phyloP scores from a whole-genome alignment of 1,140 invertebrate species.

The Macrocentrus cingulum region DNA sequence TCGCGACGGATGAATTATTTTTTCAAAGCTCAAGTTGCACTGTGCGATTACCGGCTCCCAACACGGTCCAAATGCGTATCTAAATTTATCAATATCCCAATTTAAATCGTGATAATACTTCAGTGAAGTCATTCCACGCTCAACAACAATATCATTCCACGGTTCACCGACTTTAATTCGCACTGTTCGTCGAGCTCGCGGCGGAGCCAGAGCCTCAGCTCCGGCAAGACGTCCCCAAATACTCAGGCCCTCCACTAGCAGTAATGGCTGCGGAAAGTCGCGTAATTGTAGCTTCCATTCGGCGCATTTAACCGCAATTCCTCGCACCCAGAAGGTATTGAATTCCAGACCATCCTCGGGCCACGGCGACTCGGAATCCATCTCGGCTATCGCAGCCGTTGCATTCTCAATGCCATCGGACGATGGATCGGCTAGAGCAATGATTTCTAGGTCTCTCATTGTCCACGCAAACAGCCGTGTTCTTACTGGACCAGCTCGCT shows the following conservation, averaged over 20 bases:
- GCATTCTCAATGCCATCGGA: constrained; percentile 83
- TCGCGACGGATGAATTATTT: constrained; percentile 80
- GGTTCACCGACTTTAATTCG: constrained; percentile 73
- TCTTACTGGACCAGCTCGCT: constrained; percentile 69
- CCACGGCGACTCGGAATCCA: constrained; percentile 85
- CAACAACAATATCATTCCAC: constrained; percentile 71
- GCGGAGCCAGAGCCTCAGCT: constrained; percentile 82
- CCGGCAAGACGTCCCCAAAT: constrained; percentile 89
- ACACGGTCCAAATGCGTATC: constrained; percentile 94
- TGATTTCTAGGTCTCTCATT: constrained; percentile 75
- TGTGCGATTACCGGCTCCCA: constrained; percentile 98
- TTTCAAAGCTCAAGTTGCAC: constrained; percentile 88
- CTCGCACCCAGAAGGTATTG: constrained; percentile 89
- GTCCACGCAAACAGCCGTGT: constrained; percentile 81
- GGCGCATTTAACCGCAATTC: constrained; percentile 76
- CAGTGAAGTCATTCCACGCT: constrained; percentile 87
- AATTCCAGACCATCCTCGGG: constrained; percentile 90
- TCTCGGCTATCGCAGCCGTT: constrained; percentile 70
- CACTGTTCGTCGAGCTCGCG: constrained; percentile 73
- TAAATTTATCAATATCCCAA: constrained; percentile 85
- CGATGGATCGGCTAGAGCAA: constrained; percentile 84
- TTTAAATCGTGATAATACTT: constrained; percentile 99
- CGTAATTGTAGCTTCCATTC: constrained; percentile 86
- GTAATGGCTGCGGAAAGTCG: constrained; percentile 94
- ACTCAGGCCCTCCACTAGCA: constrained; percentile 79